phyloP scores from a whole-genome alignment of 2,113 vertebrate genomes.

The Trogon surrucura region DNA sequence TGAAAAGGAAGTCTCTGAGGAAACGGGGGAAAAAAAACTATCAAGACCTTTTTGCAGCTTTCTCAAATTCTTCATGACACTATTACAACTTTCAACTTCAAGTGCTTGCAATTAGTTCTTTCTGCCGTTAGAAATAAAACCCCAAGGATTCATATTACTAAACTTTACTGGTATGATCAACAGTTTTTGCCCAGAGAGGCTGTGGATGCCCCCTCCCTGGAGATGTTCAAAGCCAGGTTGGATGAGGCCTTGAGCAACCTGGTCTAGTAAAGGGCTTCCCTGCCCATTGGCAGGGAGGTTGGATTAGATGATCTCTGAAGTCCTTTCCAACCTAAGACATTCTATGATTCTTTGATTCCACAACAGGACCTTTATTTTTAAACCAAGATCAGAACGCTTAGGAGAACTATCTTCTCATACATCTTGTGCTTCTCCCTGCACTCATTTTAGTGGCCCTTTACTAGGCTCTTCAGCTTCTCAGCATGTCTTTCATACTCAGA shows the following conservation, averaged over 20 bases:
- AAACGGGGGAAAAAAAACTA: neutral
- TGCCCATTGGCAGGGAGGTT: too few species aligned
- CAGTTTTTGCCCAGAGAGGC: neutral
- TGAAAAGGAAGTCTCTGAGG: neutral
- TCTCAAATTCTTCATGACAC: neutral
- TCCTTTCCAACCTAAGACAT: too few species aligned
- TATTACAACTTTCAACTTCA: neutral
- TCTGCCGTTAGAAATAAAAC: neutral
- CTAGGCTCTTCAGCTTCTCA: neutral
- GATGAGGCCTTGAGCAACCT: too few species aligned
- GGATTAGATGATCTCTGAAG: too few species aligned
- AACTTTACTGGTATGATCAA: neutral
- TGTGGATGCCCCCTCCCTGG: too few species aligned
- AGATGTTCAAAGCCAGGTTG: too few species aligned
- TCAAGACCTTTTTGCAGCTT: neutral
- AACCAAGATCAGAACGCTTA: neutral
- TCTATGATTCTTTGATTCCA: neutral
- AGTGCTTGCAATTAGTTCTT: neutral
- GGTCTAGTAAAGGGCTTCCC: too few species aligned
- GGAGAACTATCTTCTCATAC: neutral
- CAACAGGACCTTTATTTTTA: neutral
- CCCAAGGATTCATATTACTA: neutral
- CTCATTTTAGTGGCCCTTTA: neutral
- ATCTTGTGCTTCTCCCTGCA: accelerated
- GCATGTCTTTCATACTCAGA: neutral